Evolutionary conservation across 2,797 vertebrate genomes (phyloP).

Genomic region (Anguilla obscura): DNA sequence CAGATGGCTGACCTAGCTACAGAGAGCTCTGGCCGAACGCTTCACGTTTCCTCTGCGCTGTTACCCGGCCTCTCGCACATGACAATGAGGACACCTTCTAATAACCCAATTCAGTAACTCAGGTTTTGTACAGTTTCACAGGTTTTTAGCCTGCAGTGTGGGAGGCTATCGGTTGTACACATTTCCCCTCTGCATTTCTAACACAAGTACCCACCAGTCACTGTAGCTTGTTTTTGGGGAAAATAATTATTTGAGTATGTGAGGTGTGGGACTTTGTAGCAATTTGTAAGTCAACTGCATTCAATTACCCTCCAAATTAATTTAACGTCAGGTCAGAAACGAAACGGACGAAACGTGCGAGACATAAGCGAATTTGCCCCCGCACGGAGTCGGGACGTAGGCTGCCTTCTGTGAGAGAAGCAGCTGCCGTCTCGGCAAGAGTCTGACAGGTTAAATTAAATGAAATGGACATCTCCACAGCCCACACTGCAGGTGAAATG

Average conservation of each 20-base stretch:
- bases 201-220: neutral
- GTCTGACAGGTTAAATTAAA: slow-evolving; percentile 6
- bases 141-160: neutral
- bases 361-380: neutral
- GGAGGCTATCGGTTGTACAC: neutral
- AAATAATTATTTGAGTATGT: neutral
- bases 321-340: neutral
- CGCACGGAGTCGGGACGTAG: neutral
- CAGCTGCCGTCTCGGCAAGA: neutral
- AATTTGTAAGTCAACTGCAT: neutral
- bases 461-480: neutral
- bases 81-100: neutral
- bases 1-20: slow-evolving; percentile 15
- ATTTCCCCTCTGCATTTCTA: too few relatives aligned
- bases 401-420: neutral
- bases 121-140: neutral
- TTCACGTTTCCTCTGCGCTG: neutral
- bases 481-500: neutral
- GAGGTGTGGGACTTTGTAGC: neutral
- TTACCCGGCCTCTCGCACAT: neutral
- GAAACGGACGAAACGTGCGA: neutral
- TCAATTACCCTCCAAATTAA: neutral
- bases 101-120: neutral
- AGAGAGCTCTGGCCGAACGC: neutral
- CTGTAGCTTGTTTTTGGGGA: neutral